Base-by-base conservation (phyloP, 2,888 invertebrate species). In the Erebia palarica region DNA sequence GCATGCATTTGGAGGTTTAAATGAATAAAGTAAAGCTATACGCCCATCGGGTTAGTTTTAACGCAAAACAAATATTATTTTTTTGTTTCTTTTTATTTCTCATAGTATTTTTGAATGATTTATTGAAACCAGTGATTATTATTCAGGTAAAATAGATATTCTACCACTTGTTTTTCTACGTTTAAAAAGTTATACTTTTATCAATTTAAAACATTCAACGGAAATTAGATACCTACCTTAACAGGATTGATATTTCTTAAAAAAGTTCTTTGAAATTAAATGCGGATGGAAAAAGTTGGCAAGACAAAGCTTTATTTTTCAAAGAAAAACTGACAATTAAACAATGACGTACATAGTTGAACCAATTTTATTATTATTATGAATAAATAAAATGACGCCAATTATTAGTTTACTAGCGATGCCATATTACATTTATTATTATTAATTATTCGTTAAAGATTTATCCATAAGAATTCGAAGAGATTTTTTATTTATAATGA, bases 351-450 rank as follows among this genome's bases (percentile, higher is more conserved):
- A 51, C 14, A 51, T 58, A 47, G 53, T 53, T 18, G 10, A 60
- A 68, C 55, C 64, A 68, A 65, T 70, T 65, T 60, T 16, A 60
- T 51, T 60, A 44, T 59, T 59, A 60, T 27, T 36, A 66, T 68
- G 1, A 47, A 61, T 59, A n/a, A 53, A 16, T 18, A 55, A 44
- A 57, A 65, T 53, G 60, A 70, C 70, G 70, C 66, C 64, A 72
- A 70, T 72, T 72, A 74, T 72, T 71, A 69, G 70, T 72, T 66
- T 53, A 16, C 49, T 70, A 66, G 53, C 60, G 64, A 70, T 68
- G 74, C 74, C 74, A 74, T 74, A 74, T 68, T 59, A 67, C 67
- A 59, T 59, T 67, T 63, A 63, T 49, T 63, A 63, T 63, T 47
- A 63, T 63, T 36, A 58, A 36, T 11, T 57, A 57, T 57, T 60